Evolutionary conservation across 53 echinoderm and acorn worm genomes (phyloP).

Genomic region (Glandiceps talaboti): DNA sequence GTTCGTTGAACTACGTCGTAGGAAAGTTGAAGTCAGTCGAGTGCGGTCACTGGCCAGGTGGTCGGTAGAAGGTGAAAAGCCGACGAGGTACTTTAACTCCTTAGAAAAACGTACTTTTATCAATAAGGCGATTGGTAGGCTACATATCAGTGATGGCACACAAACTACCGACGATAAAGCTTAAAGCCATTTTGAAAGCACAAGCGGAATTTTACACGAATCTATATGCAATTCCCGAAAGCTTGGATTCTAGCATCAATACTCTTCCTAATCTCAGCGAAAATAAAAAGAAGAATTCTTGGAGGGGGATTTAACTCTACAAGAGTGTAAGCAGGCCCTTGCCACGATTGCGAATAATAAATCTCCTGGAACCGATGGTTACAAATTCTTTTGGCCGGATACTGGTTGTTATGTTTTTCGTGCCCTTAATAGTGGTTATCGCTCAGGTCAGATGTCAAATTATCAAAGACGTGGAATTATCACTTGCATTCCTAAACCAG

Average conservation of each 20-base stretch:
- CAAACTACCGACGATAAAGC: neutral
- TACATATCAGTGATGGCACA: neutral
- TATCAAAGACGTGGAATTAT: conserved; percentile 30
- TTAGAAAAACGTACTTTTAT: neutral
- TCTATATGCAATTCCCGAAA: neutral
- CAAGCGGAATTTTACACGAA: neutral
- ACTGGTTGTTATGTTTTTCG: conserved; percentile 11
- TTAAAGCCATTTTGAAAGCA: neutral
- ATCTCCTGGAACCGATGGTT: neutral
- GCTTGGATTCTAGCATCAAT: neutral
- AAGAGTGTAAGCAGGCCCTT: neutral
- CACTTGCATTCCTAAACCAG: conserved; percentile 35
- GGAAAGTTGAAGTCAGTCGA: neutral
- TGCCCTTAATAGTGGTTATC: conserved; percentile 30
- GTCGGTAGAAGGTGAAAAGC: neutral
- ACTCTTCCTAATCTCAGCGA: neutral
- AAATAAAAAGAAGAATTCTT: neutral
- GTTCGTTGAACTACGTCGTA: neutral
- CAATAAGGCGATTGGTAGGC: neutral
- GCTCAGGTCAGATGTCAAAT: conserved; percentile 12
- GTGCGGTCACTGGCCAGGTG: neutral
- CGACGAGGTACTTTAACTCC: neutral
- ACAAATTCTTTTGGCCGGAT: neutral
- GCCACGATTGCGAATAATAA: neutral
- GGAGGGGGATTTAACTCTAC: neutral